These are phyloP conservation scores for Epicampocera succincta DNA, from an alignment of 2,888 invertebrate species.

Conservation along the genomic window DNA sequence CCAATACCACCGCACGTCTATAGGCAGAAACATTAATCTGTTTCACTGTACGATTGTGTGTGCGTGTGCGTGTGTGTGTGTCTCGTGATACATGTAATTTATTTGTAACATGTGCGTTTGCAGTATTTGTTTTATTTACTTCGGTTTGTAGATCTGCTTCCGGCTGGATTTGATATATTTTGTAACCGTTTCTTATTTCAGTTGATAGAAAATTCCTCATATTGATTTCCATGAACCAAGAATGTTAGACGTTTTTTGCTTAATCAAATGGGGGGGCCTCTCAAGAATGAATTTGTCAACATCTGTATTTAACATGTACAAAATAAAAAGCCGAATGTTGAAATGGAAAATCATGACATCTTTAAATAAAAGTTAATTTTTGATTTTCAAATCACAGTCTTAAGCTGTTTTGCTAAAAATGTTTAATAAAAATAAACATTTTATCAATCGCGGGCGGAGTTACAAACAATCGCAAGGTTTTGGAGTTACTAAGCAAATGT, in stretches of 20 bases:
- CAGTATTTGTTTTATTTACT: constrained; percentile 56
- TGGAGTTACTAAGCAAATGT: too few species aligned
- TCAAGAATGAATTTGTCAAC: constrained; percentile 26
- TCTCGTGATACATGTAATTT: constrained; percentile 68
- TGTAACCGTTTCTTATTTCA: constrained; percentile 4
- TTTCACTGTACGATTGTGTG: neutral
- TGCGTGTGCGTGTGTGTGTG: neutral
- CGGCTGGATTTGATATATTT: constrained; percentile 26
- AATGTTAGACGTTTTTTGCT: neutral
- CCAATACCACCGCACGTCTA: constrained; percentile 19
- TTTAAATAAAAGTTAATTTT: too few species aligned
- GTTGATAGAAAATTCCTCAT: constrained; percentile 22
- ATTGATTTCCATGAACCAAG: constrained; percentile 49
- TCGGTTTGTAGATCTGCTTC: constrained; percentile 20
- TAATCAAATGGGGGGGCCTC: constrained; percentile 33
- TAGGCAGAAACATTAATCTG: constrained; percentile 20
- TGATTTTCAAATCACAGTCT: too few species aligned
- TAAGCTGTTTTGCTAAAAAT: too few species aligned
- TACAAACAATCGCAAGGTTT: too few species aligned
- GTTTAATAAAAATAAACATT: too few species aligned
- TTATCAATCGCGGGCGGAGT: too few species aligned
- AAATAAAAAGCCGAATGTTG: too few species aligned
- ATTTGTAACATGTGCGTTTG: constrained; percentile 71
- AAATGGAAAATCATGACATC: too few species aligned
- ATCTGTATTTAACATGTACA: constrained; percentile 4